A percentile compares a stretch with the other conserved stretches of the same genome.
Conservation (phyloP, 2,888 invertebrate genomes). For the Cryptus armator region DNA sequence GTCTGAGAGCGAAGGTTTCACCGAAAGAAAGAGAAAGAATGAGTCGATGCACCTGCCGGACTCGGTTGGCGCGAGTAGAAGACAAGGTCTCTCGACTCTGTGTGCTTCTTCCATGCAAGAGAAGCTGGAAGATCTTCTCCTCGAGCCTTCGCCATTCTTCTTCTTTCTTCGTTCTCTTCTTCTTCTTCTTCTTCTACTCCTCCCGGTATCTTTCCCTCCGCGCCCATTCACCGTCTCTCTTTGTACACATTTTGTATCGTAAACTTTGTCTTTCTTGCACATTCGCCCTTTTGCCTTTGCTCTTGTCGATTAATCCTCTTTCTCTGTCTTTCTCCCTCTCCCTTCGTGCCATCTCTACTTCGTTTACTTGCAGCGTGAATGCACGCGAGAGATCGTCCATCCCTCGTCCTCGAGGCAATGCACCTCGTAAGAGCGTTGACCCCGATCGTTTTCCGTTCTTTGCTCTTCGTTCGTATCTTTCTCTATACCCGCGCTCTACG, state of each 20-base stretch:
- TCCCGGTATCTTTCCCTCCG: constrained; percentile 48
- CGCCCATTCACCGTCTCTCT: constrained; percentile 29
- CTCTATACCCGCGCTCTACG: constrained; percentile 2
- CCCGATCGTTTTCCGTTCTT: constrained; percentile 71
- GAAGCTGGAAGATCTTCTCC: constrained; percentile 61
- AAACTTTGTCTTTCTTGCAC: constrained; percentile 48
- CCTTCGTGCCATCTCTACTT: constrained; percentile 47
- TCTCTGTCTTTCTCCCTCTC: constrained; percentile 53
- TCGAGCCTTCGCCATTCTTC: constrained; percentile 75
- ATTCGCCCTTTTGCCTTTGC: constrained; percentile 63
- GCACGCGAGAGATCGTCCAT: constrained; percentile 68
- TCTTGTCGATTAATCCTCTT: constrained; percentile 69
- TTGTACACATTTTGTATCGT: constrained; percentile 1
- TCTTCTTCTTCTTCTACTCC: constrained; percentile 59
- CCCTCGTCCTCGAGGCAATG: constrained; percentile 81
- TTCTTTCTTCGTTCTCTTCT: constrained; percentile 69
- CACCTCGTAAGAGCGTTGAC: constrained; percentile 82
- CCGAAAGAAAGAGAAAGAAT: constrained; percentile 56
- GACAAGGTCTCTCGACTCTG: constrained; percentile 69
- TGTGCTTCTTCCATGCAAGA: constrained; percentile 68
- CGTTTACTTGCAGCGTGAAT: constrained; percentile 53
- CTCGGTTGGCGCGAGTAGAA: constrained; percentile 63
- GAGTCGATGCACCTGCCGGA: constrained; percentile 80
- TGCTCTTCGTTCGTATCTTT: constrained; percentile 67
- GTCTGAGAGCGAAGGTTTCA: constrained; percentile 19